Base-by-base conservation (phyloP, 2,888 invertebrate species). In the Eupithecia tripunctaria region DNA sequence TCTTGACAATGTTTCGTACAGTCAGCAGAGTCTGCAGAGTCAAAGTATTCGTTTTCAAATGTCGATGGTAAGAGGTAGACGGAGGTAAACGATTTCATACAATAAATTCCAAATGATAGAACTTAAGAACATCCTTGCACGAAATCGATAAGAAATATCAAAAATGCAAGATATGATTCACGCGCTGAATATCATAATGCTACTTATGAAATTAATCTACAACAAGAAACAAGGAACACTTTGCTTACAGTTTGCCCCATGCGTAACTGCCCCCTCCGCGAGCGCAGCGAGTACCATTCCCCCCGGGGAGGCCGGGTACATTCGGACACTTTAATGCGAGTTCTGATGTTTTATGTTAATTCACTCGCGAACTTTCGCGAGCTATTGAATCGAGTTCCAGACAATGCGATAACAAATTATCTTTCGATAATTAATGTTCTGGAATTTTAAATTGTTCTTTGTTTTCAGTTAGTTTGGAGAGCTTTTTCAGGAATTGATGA, bases 281-380 rank as follows among this genome's bases (percentile, higher is more conserved):
- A 86, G 80, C 88, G 38, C 85, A 76, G 81, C 84, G 85, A 85
- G 84, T 82, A 76, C 80, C 81, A 84, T 85, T 88, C 88, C 85
- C 85, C 83, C 89, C 85, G 78, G 84, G 85, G 88, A 89, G 89
- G 88, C 64, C 6, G 79, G 85, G 81, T 78, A 85, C 91, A 90
- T 91, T 91, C 87, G 90, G 90, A 93, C 92, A 93, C 89, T 93
- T 93, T 93, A 93, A 94, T 93, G 92, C 89, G 93, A 94, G 90
- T 94, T 94, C 87, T 92, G 93, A 94, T 93, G 93, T 93, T 94
- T 93, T 92, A 93, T 93, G 93, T 90, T 93, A 93, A 94, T 93
- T 88, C 86, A 43, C 36, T 84, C 77, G 82, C 78, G 82, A 91
- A 92, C 88, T 93, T 92, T 82, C 86, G 56, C 56, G 86, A 90